A percentile compares a stretch with the other conserved stretches of the same genome.
phyloP scores from a whole-genome alignment of 2,113 vertebrate species.

The Rhombomys opimus region DNA sequence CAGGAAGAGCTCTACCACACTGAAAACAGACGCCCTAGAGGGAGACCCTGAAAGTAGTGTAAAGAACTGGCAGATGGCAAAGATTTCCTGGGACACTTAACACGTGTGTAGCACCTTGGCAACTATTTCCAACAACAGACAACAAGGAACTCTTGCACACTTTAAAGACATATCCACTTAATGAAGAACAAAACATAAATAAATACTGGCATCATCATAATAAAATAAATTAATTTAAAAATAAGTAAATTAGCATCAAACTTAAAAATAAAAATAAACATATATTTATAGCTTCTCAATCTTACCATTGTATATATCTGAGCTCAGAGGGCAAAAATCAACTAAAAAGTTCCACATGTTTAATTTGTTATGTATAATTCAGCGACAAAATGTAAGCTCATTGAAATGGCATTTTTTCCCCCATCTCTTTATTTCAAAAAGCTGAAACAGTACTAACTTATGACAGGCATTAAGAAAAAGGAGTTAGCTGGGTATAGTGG shows the following conservation, averaged over 20 bases:
- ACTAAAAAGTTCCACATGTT: neutral
- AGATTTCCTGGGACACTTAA: neutral
- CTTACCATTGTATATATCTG: neutral
- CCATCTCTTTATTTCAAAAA: neutral
- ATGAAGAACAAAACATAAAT: neutral
- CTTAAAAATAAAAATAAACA: neutral
- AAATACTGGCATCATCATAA: neutral
- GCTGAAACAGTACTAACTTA: neutral
- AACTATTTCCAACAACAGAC: neutral
- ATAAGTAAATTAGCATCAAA: slow-evolving; percentile 14
- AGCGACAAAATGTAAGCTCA: neutral
- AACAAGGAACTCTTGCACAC: neutral
- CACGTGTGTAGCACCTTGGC: neutral
- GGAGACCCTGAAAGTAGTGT: neutral
- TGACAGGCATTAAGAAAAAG: neutral
- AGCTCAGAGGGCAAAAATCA: neutral
- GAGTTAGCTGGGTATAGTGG: neutral
- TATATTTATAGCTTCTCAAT: neutral
- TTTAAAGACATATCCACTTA: slow-evolving; percentile 35
- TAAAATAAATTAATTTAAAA: neutral
- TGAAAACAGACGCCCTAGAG: neutral
- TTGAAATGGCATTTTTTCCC: neutral
- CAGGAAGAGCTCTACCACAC: neutral
- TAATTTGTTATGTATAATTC: neutral
- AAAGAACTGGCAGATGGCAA: neutral